These are phyloP conservation scores for Eupithecia insigniata DNA, from an alignment of 2,888 invertebrate genomes.

Conservation along the genomic window DNA sequence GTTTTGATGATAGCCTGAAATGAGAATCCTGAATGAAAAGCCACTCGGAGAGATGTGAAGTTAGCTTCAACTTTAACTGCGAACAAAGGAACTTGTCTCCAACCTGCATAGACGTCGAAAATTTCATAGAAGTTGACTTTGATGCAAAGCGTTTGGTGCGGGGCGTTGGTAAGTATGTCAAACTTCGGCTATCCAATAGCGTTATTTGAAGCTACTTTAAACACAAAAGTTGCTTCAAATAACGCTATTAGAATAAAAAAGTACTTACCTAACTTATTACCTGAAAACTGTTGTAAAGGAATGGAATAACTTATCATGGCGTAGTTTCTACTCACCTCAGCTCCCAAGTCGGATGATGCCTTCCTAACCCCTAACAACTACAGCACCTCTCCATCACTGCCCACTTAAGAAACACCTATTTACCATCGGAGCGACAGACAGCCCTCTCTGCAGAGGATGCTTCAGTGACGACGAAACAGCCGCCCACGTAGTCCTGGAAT, in stretches of 20 bases:
- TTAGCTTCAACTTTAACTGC: neutral
- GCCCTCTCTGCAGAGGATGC: no score
- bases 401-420: no score
- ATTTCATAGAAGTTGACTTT: neutral
- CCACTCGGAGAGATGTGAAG: neutral
- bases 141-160: neutral
- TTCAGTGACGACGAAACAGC: no score
- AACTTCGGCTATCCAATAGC: neutral
- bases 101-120: neutral
- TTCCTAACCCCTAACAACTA: slow-evolving; percentile 46
- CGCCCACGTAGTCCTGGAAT: no score
- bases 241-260: no score
- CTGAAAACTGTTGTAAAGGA: neutral
- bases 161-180: neutral
- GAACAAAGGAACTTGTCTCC: neutral
- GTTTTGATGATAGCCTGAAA: slow-evolving; percentile 75
- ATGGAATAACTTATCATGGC: neutral
- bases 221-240: neutral
- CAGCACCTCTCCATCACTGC: slow-evolving; percentile 91
- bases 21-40: neutral
- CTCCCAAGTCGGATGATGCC: slow-evolving; percentile 1
- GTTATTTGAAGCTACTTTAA: no score
- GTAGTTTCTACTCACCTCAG: neutral
- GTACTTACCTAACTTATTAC: no score
- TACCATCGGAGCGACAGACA: no score